These are phyloP conservation scores for Stichopus chloronotus DNA, from an alignment of 35 echinoderm and acorn worm genomes.

Conservation along the genomic window DNA sequence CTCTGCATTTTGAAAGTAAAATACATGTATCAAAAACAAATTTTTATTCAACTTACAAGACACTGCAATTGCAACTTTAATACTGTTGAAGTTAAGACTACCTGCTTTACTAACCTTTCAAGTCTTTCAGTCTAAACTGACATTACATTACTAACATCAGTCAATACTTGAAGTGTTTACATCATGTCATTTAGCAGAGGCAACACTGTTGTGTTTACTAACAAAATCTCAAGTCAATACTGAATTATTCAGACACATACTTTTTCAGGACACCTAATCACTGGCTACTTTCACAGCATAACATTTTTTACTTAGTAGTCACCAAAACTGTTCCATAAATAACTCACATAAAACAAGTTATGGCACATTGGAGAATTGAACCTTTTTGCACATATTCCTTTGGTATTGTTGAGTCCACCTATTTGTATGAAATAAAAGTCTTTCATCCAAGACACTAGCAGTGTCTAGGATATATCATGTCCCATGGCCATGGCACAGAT, in stretches of 20 bases:
- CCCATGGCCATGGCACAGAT: not conserved
- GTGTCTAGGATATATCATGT: not conserved
- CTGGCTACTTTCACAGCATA: not conserved
- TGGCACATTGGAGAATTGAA: not conserved
- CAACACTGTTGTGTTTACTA: not conserved
- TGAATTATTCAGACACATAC: not conserved
- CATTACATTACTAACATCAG: not conserved
- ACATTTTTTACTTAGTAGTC: no score
- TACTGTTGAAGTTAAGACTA: not conserved
- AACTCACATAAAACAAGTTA: not conserved
- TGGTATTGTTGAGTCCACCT: not conserved
- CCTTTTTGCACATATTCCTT: not conserved
- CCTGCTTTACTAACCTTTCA: not conserved
- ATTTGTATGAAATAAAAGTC: not conserved
- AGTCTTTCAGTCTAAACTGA: not conserved
- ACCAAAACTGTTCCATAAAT: not conserved
- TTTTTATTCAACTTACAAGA: no score
- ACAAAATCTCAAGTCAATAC: not conserved
- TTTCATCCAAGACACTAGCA: constrained; percentile 2
- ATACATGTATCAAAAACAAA: no score
- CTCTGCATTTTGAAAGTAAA: no score
- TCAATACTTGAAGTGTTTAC: not conserved
- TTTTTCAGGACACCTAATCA: constrained; percentile 4
- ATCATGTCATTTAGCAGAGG: not conserved
- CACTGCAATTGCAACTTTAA: no score